phyloP scores from a whole-genome alignment of 2,888 invertebrate genomes.

The Acanthosepion pharaonis region DNA sequence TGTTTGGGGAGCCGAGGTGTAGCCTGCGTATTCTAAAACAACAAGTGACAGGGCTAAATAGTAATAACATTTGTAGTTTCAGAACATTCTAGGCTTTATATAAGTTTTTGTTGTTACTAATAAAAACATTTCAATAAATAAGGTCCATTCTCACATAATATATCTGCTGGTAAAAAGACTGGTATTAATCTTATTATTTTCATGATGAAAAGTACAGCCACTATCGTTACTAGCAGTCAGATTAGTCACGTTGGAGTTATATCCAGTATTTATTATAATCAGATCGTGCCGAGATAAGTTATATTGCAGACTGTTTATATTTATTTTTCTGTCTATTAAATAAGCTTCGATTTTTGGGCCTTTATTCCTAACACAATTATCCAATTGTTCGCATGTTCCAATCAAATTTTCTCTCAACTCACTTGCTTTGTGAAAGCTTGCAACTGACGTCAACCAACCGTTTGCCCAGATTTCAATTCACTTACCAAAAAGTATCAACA shows the following conservation, averaged over 20 bases:
- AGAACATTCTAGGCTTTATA: no score
- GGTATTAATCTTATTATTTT: neutral
- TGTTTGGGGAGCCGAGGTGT: no score
- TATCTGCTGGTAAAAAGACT: neutral
- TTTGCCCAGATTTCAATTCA: neutral
- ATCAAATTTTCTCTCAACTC: neutral
- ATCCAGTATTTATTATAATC: neutral
- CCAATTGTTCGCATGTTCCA: neutral
- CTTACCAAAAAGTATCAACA: neutral
- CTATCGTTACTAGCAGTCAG: neutral
- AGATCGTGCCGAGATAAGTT: slow-evolving; percentile 4
- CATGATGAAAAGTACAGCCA: neutral
- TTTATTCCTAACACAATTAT: neutral
- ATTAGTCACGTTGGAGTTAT: neutral
- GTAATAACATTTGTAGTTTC: no score
- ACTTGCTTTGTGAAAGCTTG: neutral
- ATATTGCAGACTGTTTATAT: neutral
- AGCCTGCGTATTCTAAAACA: no score
- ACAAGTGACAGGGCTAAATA: no score
- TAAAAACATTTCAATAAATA: no score
- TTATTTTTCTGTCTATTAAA: neutral
- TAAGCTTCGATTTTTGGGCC: neutral
- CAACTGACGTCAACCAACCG: neutral
- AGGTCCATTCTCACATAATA: no score
- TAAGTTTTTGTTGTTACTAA: no score